A percentile compares a stretch with the other conserved stretches of the same genome.
These are phyloP conservation scores for Euschistus heros DNA, from an alignment of 1,140 invertebrate genomes.

Conservation along the genomic window DNA sequence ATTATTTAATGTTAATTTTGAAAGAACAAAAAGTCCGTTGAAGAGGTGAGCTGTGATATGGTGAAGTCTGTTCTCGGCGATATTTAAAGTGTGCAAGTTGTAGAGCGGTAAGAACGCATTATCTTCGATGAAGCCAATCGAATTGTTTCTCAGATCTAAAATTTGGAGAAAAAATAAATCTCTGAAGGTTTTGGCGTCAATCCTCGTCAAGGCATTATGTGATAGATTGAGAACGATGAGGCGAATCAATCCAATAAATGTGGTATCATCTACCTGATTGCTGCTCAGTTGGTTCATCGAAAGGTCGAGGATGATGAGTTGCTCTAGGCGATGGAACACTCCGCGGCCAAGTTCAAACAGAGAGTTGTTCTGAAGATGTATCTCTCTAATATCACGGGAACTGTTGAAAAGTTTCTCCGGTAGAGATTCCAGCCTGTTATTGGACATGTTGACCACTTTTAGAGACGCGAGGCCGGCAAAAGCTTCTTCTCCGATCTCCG, in stretches of 20 bases:
- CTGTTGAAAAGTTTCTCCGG: constrained; percentile 68
- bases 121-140: constrained; percentile 73
- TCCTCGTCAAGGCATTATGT: constrained; percentile 66
- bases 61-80: constrained; percentile 73
- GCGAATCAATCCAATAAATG: constrained; percentile 70
- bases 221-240: constrained; percentile 76
- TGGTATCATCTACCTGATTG: constrained; percentile 67
- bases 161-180: constrained; percentile 79
- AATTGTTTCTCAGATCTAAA: constrained; percentile 75
- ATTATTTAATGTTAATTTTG: constrained; percentile 70
- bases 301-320: constrained; percentile 73
- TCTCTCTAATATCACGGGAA: constrained; percentile 64
- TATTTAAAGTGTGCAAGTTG: constrained; percentile 73
- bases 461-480: constrained; percentile 62
- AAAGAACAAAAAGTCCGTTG: constrained; percentile 72
- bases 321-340: constrained; percentile 71
- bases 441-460: constrained; percentile 69
- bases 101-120: constrained; percentile 76
- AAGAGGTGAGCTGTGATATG: constrained; percentile 69
- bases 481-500: constrained; percentile 64
- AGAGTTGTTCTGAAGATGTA: constrained; percentile 70
- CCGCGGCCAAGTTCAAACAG: constrained; percentile 65
- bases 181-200: constrained; percentile 75
- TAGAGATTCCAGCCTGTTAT: constrained; percentile 63
- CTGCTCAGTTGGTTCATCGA: constrained; percentile 76